phyloP scores from a whole-genome alignment of 2,888 invertebrate species.

The Graphium colonna region DNA sequence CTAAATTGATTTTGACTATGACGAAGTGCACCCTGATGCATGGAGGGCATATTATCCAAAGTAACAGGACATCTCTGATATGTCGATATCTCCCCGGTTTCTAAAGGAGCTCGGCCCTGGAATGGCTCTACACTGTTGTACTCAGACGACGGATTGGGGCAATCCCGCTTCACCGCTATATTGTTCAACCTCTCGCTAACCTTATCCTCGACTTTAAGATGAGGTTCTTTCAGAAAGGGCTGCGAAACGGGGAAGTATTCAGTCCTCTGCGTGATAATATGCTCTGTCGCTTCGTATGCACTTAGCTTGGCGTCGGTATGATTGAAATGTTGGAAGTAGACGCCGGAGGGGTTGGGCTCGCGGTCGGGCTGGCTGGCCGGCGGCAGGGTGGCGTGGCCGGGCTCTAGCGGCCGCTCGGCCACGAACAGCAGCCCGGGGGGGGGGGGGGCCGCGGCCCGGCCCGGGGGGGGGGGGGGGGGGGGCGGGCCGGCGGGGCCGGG shows the following conservation, averaged over 20 bases:
- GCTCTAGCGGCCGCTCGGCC: constrained; percentile 59
- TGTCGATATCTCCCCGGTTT: constrained; percentile 48
- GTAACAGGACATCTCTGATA: constrained; percentile 60
- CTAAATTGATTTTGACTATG: constrained; percentile 54
- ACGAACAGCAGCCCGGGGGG: constrained; percentile 78
- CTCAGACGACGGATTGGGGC: constrained; percentile 46
- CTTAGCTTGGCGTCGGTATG: constrained; percentile 49
- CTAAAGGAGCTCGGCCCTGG: constrained; percentile 45
- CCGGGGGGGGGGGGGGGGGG: too few relatives aligned
- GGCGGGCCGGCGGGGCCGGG: too few relatives aligned
- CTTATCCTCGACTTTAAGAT: constrained; percentile 43
- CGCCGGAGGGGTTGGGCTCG: constrained; percentile 34
- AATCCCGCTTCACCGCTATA: constrained; percentile 43
- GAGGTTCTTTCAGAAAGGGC: constrained; percentile 50
- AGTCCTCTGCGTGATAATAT: constrained; percentile 44
- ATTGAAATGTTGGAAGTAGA: constrained; percentile 53
- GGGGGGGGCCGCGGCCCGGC: too few relatives aligned
- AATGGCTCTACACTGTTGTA: constrained; percentile 51
- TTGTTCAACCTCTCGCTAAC: constrained; percentile 37
- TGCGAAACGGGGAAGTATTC: constrained; percentile 53
- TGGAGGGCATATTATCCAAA: constrained; percentile 54
- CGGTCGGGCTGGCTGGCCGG: neutral
- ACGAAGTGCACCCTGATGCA: constrained; percentile 51
- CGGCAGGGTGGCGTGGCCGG: constrained; percentile 42
- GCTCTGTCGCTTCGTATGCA: constrained; percentile 35